phyloP scores from a whole-genome alignment of 1,140 invertebrate species.

The Tetramorium parvispinum region DNA sequence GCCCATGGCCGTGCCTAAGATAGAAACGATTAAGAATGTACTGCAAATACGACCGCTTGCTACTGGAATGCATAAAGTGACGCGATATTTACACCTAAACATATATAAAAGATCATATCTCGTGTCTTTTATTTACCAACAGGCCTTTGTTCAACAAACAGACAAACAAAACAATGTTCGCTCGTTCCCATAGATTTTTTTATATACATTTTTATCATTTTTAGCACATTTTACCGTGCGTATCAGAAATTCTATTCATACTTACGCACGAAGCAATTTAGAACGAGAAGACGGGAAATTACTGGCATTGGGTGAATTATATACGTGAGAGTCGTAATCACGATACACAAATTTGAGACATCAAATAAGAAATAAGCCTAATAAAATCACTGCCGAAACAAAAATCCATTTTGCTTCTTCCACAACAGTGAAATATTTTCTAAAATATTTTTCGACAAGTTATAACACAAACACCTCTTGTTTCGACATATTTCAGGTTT shows the following conservation, averaged over 20 bases:
- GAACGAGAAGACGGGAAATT: background rate
- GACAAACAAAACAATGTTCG: too few relatives aligned
- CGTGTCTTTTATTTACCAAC: background rate
- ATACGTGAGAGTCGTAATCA: background rate
- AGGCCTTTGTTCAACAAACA: background rate
- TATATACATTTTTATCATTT: conserved; percentile 3
- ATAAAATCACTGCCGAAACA: conserved; percentile 44
- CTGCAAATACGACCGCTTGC: background rate
- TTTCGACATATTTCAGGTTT: conserved; percentile 1
- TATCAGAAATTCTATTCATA: background rate
- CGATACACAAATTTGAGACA: conserved; percentile 1
- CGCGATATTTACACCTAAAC: background rate
- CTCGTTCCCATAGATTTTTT: background rate
- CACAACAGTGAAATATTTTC: background rate
- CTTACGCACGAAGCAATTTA: background rate
- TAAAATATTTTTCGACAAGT: background rate
- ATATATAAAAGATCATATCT: background rate
- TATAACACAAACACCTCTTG: background rate
- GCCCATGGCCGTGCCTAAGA: conserved; percentile 36
- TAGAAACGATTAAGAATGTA: conserved; percentile 14
- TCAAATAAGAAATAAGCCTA: conserved; percentile 38
- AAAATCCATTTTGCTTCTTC: conserved; percentile 35
- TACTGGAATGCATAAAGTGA: conserved; percentile 33
- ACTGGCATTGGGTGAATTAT: background rate
- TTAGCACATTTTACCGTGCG: background rate